Percentiles rank a stretch among this genome's conserved stretches.
These are phyloP conservation scores for Patella ulyssiponensis DNA, from an alignment of 2,888 invertebrate species.

Conservation along the genomic window DNA sequence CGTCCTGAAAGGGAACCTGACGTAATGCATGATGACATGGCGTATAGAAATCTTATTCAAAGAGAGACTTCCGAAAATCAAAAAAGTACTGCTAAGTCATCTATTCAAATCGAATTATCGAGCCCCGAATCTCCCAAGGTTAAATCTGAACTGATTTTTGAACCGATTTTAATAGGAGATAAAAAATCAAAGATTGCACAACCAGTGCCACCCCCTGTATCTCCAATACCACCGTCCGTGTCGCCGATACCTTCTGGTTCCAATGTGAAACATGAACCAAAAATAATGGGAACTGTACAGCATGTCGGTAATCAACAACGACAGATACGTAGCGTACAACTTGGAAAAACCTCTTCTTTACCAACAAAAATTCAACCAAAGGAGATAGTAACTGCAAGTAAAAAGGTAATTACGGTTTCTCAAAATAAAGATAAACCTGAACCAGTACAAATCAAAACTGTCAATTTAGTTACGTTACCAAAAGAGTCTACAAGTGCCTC, in stretches of 20 bases:
- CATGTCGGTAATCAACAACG: neutral
- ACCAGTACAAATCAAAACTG: neutral
- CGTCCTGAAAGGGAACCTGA: constrained; percentile 44
- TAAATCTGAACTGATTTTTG: neutral
- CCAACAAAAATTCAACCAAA: constrained; percentile 3
- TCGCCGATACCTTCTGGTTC: too few species aligned
- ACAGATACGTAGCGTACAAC: neutral
- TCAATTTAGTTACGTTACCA: neutral
- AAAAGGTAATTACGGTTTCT: neutral
- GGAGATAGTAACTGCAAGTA: neutral
- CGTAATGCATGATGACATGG: constrained; percentile 48
- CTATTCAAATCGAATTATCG: constrained; percentile 13
- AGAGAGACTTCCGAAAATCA: neutral
- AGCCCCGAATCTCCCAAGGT: constrained; percentile 1
- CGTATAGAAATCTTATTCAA: constrained; percentile 28
- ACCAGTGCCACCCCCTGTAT: neutral
- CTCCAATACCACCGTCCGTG: neutral
- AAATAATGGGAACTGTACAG: neutral
- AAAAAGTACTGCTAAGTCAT: neutral
- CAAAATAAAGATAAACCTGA: neutral
- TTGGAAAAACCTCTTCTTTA: neutral
- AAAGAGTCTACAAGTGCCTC: neutral
- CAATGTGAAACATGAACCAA: neutral
- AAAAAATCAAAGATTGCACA: neutral
- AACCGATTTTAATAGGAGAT: neutral